Evolutionary conservation across 2,888 invertebrate species (phyloP).

Genomic region (Tineola bisselliella): DNA sequence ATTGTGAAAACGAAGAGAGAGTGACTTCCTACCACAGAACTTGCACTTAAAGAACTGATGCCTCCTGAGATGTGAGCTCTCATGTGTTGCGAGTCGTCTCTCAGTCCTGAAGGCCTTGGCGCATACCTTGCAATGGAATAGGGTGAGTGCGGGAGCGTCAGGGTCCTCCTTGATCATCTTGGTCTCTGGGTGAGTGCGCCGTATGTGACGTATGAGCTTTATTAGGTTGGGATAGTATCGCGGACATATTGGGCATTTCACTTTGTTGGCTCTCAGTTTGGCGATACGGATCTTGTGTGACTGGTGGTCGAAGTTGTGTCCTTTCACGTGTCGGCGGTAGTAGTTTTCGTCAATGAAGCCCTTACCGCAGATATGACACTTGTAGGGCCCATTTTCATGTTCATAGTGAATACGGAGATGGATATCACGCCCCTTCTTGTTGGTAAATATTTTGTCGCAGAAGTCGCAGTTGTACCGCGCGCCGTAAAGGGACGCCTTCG

Average conservation of each 20-base stretch:
- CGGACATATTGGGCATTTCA: slow-evolving; percentile 56
- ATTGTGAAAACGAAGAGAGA: slow-evolving; percentile 48
- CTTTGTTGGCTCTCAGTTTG: slow-evolving; percentile 47
- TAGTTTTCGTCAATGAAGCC: slow-evolving; percentile 63
- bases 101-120: slow-evolving; percentile 53
- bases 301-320: slow-evolving; percentile 59
- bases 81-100: slow-evolving; percentile 41
- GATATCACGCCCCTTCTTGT: slow-evolving; percentile 51
- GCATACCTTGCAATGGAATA: slow-evolving; percentile 53
- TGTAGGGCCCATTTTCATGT: slow-evolving; percentile 59
- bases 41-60: slow-evolving; percentile 57
- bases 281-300: slow-evolving; percentile 50
- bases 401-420: slow-evolving; percentile 61
- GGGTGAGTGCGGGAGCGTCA: slow-evolving; percentile 47
- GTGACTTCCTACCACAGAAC: slow-evolving; percentile 54
- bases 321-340: slow-evolving; percentile 55
- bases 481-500: slow-evolving; percentile 48
- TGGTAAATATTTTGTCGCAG: slow-evolving; percentile 55
- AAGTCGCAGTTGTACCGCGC: slow-evolving; percentile 54
- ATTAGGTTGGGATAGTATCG: slow-evolving; percentile 48
- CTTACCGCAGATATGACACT: slow-evolving; percentile 61
- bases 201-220: slow-evolving; percentile 55
- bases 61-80: slow-evolving; percentile 49
- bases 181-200: slow-evolving; percentile 55
- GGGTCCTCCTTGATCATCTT: slow-evolving; percentile 64